These are phyloP conservation scores for Ectropis crepuscularia DNA, from an alignment of 2,888 invertebrate species.

Conservation along the genomic window DNA sequence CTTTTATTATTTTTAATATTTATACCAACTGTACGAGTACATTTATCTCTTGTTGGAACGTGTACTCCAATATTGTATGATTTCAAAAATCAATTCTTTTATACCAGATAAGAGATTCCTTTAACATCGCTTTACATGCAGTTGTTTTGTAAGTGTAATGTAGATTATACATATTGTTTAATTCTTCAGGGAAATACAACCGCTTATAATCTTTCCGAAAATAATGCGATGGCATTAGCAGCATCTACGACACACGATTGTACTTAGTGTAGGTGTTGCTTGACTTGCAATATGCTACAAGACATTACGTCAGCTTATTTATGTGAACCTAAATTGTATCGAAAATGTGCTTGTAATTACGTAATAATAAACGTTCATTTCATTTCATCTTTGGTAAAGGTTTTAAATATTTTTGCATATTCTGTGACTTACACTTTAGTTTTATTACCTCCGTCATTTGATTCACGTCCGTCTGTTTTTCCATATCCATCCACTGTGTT, in stretches of 20 bases:
- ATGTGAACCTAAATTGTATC: no score
- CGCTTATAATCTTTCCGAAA: constrained; percentile 29
- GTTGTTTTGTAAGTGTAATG: not conserved
- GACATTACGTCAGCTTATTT: no score
- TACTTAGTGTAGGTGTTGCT: no score
- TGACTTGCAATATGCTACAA: no score
- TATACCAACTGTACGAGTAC: constrained; percentile 29
- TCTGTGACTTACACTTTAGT: constrained; percentile 17
- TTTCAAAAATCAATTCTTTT: not conserved
- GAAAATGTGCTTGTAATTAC: no score
- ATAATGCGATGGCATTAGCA: constrained; percentile 31
- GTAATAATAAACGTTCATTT: no score
- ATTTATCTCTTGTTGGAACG: constrained; percentile 35
- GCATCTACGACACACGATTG: no score
- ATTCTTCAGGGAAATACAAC: constrained; percentile 29
- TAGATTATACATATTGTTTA: constrained; percentile 25
- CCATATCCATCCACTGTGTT: constrained; percentile 18
- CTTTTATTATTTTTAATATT: constrained; percentile 27
- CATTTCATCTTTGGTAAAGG: constrained; percentile 26
- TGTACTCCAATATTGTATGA: constrained; percentile 32
- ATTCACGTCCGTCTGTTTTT: constrained; percentile 22
- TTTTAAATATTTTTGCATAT: constrained; percentile 24
- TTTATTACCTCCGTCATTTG: constrained; percentile 26
- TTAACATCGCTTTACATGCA: no score
- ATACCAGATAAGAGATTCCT: not conserved